phyloP scores from a whole-genome alignment of 2,888 invertebrate genomes.

The Melolontha melolontha region DNA sequence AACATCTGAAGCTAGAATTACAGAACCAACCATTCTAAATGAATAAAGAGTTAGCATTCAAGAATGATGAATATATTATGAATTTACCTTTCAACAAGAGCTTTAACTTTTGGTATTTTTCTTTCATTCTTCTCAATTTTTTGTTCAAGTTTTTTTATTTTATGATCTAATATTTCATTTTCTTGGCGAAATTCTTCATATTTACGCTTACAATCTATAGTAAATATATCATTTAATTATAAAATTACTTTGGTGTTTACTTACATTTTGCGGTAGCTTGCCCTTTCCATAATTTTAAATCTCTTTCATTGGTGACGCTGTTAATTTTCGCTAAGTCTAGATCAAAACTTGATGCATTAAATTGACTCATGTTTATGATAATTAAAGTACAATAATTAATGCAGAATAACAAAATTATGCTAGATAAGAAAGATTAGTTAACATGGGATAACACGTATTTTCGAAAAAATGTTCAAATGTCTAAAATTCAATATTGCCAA shows the following conservation, averaged over 20 bases:
- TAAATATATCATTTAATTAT: background rate
- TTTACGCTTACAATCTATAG: conserved; percentile 8
- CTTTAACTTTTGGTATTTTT: conserved; percentile 7
- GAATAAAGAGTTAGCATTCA: background rate
- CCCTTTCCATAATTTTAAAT: conserved; percentile 26
- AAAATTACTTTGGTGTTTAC: background rate
- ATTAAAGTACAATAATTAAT: background rate
- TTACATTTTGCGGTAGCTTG: conserved; percentile 27
- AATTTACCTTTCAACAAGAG: conserved; percentile 3
- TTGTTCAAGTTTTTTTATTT: conserved; percentile 7
- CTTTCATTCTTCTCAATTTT: background rate
- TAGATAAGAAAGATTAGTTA: background rate
- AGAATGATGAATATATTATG: too few species aligned
- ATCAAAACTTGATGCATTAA: background rate
- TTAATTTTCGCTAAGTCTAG: conserved; percentile 13
- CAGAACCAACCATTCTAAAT: conserved; percentile 7
- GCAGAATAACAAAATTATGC: background rate
- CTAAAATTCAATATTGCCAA: too few species aligned
- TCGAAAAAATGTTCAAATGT: too few species aligned
- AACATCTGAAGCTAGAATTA: background rate
- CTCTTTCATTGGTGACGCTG: conserved; percentile 11
- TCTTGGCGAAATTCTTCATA: conserved; percentile 18
- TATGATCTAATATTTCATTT: conserved; percentile 9
- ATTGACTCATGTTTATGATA: background rate
- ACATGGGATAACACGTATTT: too few species aligned